Base-by-base conservation (phyloP, 1,140 invertebrate species). In the Centruroides sculpturatus region DNA sequence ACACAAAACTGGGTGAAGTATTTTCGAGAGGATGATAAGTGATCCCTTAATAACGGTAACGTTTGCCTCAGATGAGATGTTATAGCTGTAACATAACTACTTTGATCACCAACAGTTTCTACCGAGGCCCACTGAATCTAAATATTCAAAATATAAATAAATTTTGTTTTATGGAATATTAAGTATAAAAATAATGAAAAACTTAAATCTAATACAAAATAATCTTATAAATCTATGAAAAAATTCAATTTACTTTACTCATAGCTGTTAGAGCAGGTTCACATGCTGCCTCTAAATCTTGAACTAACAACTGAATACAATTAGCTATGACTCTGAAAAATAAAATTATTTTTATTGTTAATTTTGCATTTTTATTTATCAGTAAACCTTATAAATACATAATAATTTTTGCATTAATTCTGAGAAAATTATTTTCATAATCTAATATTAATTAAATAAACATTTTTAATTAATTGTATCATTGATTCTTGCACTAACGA, bases 1-100 rank as follows among this genome's bases (percentile, higher is more conserved):
- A 95, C 84, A 73, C 94, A 98, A 69, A 99, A 92, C 73, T 98
- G 91, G 0, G 94, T 98, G 73, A 98, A 99, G 74, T 98, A 98
- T 78, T 98, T 99, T 48, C 94, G 77, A 1, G 93, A 94, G 13
- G 89, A 89, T 2, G 89, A 82, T n/a, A 99, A 77, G 71, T 92
- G 87, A 70, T 98, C 92, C 61, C 96, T 74, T 10, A 99, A 83
- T 7, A 86, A 77, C 0, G 95, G 95, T 55, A 99, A 83, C 0
- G 87, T 86, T 68, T 86, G 84, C 71, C 90, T 86, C 5, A 98
- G 79, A 72, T 97, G 89, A 61, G 82, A 79, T 3, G 89, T 84
- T 34, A 99, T 89, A 9, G 86, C 85, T 12, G 87, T 89, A 1
- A 99, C 88, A 73, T 98, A 99, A 9, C 85, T 81, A 75, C 92